Percentiles rank a stretch among this genome's conserved stretches.
These are phyloP conservation scores for Monochamus saltuarius DNA, from an alignment of 1,140 invertebrate genomes.

Conservation along the genomic window DNA sequence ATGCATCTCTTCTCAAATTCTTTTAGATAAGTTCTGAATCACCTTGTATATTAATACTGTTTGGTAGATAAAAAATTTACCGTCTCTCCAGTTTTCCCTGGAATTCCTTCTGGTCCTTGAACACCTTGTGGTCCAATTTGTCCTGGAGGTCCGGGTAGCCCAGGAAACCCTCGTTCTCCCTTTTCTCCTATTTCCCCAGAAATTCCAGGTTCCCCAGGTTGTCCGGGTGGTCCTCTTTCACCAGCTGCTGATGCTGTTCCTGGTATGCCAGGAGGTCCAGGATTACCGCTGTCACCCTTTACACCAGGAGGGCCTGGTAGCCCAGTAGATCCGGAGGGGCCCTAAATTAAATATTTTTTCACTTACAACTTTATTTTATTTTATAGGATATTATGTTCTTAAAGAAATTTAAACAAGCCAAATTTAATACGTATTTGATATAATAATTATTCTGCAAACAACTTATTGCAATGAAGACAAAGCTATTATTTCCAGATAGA, in stretches of 20 bases:
- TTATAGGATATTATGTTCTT: too few species aligned
- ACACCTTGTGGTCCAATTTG: constrained; percentile 48
- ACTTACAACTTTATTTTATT: constrained; percentile 15
- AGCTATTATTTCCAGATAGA: too few species aligned
- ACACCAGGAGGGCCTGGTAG: constrained; percentile 52
- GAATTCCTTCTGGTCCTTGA: constrained; percentile 53
- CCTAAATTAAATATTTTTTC: constrained; percentile 11
- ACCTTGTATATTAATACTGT: too few species aligned
- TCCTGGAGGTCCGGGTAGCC: constrained; percentile 51
- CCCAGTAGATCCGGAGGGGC: constrained; percentile 39
- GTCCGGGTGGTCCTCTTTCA: constrained; percentile 49
- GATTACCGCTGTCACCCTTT: constrained; percentile 55
- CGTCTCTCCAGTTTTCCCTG: constrained; percentile 39
- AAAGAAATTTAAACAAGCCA: too few species aligned
- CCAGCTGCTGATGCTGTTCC: constrained; percentile 1
- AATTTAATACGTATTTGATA: too few species aligned
- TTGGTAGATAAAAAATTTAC: too few species aligned
- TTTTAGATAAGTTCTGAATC: too few species aligned
- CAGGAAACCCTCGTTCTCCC: constrained; percentile 60
- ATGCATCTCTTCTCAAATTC: too few species aligned
- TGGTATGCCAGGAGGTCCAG: constrained; percentile 57
- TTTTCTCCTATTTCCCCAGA: constrained; percentile 59
- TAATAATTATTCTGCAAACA: too few species aligned
- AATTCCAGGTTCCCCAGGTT: constrained; percentile 62
- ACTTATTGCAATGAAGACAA: too few species aligned